Conservation (phyloP, 2,113 vertebrate genomes). For the Catharus minimus region DNA sequence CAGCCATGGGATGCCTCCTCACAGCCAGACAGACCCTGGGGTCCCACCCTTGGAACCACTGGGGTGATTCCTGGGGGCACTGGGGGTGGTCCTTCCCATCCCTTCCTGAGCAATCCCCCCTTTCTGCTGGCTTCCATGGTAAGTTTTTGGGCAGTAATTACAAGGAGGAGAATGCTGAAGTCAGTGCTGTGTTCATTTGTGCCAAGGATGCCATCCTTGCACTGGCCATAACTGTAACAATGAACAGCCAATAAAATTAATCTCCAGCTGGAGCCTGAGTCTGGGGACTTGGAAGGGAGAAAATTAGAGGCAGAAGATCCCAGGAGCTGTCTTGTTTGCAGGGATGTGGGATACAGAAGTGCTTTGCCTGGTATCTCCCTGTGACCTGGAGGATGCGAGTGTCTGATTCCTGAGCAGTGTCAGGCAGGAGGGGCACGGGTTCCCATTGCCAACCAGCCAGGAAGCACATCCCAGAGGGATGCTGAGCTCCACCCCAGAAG, state of each 20-base stretch:
- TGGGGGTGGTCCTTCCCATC: background rate
- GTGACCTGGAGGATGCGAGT: background rate
- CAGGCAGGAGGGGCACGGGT: background rate
- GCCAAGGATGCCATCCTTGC: background rate
- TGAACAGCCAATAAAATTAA: background rate
- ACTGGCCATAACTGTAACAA: background rate
- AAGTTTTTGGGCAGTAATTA: background rate
- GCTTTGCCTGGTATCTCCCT: background rate
- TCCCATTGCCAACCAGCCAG: background rate
- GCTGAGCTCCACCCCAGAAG: too few species aligned
- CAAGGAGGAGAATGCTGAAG: background rate
- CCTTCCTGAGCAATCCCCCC: background rate
- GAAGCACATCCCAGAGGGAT: background rate
- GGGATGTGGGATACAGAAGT: background rate
- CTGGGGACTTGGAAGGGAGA: background rate
- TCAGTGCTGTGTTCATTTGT: background rate
- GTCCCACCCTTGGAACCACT: background rate
- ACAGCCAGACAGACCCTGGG: background rate
- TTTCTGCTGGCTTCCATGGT: background rate
- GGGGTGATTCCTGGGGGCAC: background rate
- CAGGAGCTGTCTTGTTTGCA: background rate
- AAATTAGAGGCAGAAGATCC: background rate
- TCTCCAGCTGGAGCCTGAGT: background rate
- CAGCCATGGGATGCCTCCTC: fast-evolving
- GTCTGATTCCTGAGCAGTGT: background rate